Conservation (phyloP, 2,113 vertebrate species). For the Monopterus albus region DNA sequence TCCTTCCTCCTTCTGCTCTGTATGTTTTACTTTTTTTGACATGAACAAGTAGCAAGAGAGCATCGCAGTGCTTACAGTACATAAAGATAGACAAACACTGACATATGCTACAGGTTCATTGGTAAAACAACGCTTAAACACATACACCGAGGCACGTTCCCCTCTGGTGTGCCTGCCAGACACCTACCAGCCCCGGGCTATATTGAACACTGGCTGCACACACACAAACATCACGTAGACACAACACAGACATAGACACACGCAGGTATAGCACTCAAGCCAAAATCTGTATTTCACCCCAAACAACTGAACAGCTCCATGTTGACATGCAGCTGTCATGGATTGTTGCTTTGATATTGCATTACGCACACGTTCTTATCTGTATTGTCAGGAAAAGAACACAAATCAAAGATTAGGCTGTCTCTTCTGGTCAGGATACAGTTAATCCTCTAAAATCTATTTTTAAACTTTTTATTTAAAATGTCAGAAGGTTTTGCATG, state of each 20-base stretch:
- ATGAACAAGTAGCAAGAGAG: conserved; percentile 1
- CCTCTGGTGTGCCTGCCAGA: conserved; percentile 46
- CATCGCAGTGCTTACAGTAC: conserved; percentile 51
- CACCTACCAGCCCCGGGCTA: conserved; percentile 38
- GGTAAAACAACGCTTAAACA: conserved; percentile 30
- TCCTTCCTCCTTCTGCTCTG: background rate
- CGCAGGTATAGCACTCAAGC: conserved; percentile 4
- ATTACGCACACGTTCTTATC: conserved; percentile 49
- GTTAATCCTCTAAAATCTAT: conserved; percentile 64
- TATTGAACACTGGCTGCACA: conserved; percentile 30
- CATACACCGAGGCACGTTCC: conserved; percentile 9
- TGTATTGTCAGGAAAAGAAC: conserved; percentile 39
- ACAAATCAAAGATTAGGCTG: conserved; percentile 41
- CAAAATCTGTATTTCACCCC: conserved; percentile 37
- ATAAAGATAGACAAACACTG: conserved; percentile 16
- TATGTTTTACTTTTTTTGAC: background rate
- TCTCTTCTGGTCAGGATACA: conserved; percentile 8
- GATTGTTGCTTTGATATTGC: conserved; percentile 70
- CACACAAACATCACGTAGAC: conserved; percentile 18
- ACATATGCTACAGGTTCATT: conserved; percentile 24
- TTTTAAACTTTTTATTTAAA: conserved; percentile 55
- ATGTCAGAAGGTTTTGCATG: conserved; percentile 65
- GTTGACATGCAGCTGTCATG: conserved; percentile 46
- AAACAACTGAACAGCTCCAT: conserved; percentile 35
- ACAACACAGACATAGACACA: conserved; percentile 12